Evolutionary conservation across 1,140 invertebrate species (phyloP).

Genomic region (Orchesella cincta): DNA sequence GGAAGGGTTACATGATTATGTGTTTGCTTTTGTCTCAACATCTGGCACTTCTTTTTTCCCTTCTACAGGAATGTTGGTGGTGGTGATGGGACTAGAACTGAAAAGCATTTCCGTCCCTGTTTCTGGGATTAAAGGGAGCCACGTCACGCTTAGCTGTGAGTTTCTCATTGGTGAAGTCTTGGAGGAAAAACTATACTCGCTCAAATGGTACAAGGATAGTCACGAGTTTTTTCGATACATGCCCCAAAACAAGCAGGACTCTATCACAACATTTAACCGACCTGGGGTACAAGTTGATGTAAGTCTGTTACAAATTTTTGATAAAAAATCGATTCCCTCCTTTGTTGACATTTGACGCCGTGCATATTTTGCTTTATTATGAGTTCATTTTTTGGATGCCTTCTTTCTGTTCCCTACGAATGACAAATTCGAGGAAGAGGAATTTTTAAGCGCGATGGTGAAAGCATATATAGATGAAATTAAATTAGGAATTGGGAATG

Average conservation of each 20-base stretch:
- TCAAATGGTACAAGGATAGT: slow-evolving; percentile 15
- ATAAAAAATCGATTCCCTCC: too few species aligned
- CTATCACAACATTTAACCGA: neutral
- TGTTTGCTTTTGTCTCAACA: neutral
- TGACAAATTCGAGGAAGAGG: too few species aligned
- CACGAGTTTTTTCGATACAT: slow-evolving; percentile 7
- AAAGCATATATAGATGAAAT: too few species aligned
- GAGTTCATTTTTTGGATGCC: too few species aligned
- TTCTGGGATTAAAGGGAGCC: slow-evolving; percentile 11
- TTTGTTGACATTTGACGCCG: too few species aligned
- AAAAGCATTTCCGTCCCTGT: slow-evolving; percentile 20
- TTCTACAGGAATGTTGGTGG: slow-evolving; percentile 4
- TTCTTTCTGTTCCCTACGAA: too few species aligned
- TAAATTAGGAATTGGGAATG: too few species aligned
- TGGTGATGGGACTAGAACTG: slow-evolving; percentile 13
- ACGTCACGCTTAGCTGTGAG: slow-evolving; percentile 6
- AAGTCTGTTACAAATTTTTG: neutral
- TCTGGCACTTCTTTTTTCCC: neutral
- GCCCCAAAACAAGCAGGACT: neutral
- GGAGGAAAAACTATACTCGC: neutral
- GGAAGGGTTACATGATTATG: neutral
- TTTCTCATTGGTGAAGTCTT: neutral
- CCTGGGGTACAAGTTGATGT: neutral
- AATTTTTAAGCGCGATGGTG: too few species aligned
- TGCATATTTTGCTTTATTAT: too few species aligned